Evolutionary conservation across 2,113 vertebrate genomes (phyloP).

Genomic region (Salvelinus sp.): DNA sequence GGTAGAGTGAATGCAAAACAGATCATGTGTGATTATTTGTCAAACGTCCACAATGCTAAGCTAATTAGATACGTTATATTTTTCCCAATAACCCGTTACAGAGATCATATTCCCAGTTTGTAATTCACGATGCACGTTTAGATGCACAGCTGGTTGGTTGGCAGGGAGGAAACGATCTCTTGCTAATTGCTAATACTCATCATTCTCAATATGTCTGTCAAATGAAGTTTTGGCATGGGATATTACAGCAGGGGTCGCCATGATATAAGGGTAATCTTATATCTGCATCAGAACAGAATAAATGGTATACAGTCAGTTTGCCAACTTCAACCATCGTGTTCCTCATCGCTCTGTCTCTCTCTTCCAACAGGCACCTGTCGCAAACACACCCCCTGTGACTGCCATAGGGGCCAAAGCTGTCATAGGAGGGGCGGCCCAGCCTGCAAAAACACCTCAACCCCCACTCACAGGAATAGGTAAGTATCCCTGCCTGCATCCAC

Average conservation of each 20-base stretch:
- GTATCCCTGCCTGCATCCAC: background rate
- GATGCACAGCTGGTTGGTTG: background rate
- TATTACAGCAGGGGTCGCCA: background rate
- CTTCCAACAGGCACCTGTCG: constrained; percentile 79
- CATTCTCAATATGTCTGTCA: background rate
- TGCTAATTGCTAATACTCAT: background rate
- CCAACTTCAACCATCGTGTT: too few species aligned
- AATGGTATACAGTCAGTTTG: background rate
- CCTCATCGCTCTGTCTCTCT: background rate
- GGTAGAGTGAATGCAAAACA: constrained; percentile 14
- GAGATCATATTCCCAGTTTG: background rate
- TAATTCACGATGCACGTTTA: background rate
- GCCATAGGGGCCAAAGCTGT: constrained; percentile 75
- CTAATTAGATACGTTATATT: background rate
- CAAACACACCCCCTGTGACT: constrained; percentile 72
- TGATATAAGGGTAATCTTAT: background rate
- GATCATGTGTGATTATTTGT: constrained; percentile 19
- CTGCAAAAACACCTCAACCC: constrained; percentile 78
- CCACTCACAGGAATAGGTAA: constrained; percentile 87
- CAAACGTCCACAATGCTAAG: background rate
- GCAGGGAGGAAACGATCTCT: background rate
- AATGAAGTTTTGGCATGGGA: too few species aligned
- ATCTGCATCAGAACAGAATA: background rate
- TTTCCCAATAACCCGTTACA: too few species aligned
- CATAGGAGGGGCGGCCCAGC: constrained; percentile 69